phyloP scores from a whole-genome alignment of 2,113 vertebrate genomes.

The Ibidorhyncha struthersii region DNA sequence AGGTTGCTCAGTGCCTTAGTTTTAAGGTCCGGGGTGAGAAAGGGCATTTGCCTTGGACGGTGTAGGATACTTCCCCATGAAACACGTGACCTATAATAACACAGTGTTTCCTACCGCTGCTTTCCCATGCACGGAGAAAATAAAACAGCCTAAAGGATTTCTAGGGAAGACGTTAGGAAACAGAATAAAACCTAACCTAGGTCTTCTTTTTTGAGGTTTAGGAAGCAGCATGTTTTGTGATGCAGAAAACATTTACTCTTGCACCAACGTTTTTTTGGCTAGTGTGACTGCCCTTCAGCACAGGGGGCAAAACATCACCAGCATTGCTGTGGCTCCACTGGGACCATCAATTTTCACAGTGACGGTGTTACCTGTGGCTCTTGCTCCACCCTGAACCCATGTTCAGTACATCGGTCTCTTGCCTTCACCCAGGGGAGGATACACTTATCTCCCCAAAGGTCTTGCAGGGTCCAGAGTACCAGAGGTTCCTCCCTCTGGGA shows the following conservation, averaged over 20 bases:
- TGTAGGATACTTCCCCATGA: background rate
- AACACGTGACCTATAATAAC: background rate
- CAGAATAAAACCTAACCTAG: background rate
- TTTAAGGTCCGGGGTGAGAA: background rate
- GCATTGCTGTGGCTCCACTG: fast-evolving
- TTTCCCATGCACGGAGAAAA: fast-evolving
- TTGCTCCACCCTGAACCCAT: background rate
- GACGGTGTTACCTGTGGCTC: background rate
- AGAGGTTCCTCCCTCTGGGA: background rate
- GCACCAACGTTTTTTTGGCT: background rate
- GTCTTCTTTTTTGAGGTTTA: background rate
- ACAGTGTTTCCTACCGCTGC: background rate
- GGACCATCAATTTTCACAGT: background rate
- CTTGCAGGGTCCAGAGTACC: background rate
- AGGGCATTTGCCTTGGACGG: background rate
- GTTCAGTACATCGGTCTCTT: background rate
- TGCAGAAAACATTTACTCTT: background rate
- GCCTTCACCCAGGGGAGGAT: background rate
- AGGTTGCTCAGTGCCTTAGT: background rate
- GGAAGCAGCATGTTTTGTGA: background rate
- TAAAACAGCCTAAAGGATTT: background rate
- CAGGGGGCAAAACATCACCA: background rate
- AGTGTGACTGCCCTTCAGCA: background rate
- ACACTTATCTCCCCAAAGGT: background rate
- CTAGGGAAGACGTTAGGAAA: background rate